Base-by-base conservation (phyloP, 2,113 vertebrate genomes). In the Nasalis larvatus region DNA sequence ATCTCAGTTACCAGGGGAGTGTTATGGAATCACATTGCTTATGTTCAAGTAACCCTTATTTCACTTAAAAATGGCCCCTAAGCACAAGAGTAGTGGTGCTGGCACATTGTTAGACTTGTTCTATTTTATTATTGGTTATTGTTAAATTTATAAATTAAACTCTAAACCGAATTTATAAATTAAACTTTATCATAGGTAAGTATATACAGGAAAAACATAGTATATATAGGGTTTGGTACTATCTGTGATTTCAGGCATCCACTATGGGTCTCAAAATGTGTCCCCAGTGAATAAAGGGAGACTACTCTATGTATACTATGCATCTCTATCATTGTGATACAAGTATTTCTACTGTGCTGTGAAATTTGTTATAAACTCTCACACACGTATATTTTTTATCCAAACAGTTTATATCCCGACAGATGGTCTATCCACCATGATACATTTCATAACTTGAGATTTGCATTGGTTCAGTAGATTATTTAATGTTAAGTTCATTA, bases 391-490 rank as follows among this genome's bases (percentile, higher is more conserved):
- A 93, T 80, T 97, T 94, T 91, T 54, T 0, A 91, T 45, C 76
- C 85, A 81, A 88, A 66, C 27, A 58, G 35, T 83, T 97, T 86
- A 52, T 91, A 81, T 86, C 68, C 45, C 77, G 80, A 96, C 92
- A 97, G 95, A 92, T 97, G 95, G 69, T 90, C 76, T 85, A 77
- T 40, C 84, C 73, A 91, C 37, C 68, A 32, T 54, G 49, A 82
- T 86, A 66, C 47, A 88, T 92, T 94, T 95, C 94, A 85, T 85
- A 96, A 92, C 54, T 58, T 6, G 14, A 92, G 40, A 20, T 23
- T 95, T 74, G 37, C 56, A 49, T 81, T 71, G 42, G 60, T 71
- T 35, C 35, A 25, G n/a, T 66, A 94, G 56, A 58, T 68, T 93
- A 91, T 76, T 88, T 89, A 94, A 90, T 85, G 87, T 89, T 78